Base-by-base conservation (phyloP, 2,113 vertebrate genomes). In the Fregetta grallaria region DNA sequence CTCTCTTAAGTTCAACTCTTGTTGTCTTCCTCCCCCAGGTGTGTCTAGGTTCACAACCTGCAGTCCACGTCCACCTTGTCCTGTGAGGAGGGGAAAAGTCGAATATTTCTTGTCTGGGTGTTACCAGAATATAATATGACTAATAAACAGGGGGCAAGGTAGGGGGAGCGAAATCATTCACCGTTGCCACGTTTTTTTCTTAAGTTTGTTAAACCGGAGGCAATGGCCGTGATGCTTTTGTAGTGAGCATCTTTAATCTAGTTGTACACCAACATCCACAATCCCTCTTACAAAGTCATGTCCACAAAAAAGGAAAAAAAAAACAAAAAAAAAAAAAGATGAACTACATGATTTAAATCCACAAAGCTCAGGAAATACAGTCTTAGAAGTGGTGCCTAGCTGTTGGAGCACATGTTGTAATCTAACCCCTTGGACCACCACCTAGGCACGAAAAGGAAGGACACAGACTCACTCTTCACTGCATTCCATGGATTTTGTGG, bases 31-130 rank as follows among this genome's bases (percentile, higher is more conserved):
- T 97, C 94, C 96, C 96, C 91, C 90, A 97, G 92, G 96, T 97
- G 94, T 80, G 93, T 97, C 93, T 95, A 95, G 91, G 97, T 96
- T 97, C 94, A 98, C 95, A 97, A 95, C 93, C 90, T 96, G 88
- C 96, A 97, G 94, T 98, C 96, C 97, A 97, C 96, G 66, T 98
- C 97, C 97, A 98, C 96, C 92, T 97, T 98, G 97, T 97, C 98
- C 98, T 98, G 98, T 97, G 95, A 97, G 97, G 88, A 98, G 91
- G 91, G 83, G 94, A 98, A 98, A 97, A 98, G 97, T 97, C 77
- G 55, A 97, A 89, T 96, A 96, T 95, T 97, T 97, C 96, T 98
- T 96, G 90, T 96, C 96, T 97, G 96, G 90, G 62, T 98, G 86
- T 97, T 98, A 97, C 86, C 96, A 97, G 55, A 97, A 97, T 90